Conservation (phyloP, 1,140 invertebrate genomes). For the Caenorhabditis brenneri region DNA sequence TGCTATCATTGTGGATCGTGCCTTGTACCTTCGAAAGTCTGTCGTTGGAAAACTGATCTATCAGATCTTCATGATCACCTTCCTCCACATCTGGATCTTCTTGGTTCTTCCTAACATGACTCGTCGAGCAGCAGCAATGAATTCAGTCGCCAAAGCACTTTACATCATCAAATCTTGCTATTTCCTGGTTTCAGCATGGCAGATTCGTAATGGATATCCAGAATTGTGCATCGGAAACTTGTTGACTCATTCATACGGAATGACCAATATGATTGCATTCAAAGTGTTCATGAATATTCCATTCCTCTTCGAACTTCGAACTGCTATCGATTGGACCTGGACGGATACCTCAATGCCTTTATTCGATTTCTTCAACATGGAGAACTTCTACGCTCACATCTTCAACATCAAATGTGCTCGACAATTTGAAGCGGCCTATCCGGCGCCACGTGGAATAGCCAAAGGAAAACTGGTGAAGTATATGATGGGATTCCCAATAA, state of each 20-base stretch:
- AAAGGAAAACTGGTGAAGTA: conserved; percentile 83
- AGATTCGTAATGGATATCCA: conserved; percentile 70
- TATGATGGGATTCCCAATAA: conserved; percentile 83
- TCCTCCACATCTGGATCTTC: conserved; percentile 97
- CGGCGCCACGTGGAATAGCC: conserved; percentile 72
- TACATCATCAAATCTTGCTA: conserved; percentile 70
- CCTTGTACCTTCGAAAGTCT: conserved; percentile 87
- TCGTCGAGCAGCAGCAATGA: conserved; percentile 60
- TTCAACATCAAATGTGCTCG: conserved; percentile 70
- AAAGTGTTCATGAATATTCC: conserved; percentile 86
- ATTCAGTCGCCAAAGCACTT: conserved; percentile 60
- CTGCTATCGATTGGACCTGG: conserved; percentile 96
- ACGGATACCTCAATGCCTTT: conserved; percentile 97
- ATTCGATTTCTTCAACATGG: conserved; percentile 99
- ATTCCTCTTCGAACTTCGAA: conserved; percentile 92
- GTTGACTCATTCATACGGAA: conserved; percentile 68
- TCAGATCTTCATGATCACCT: conserved; percentile 80
- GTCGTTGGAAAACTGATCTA: conserved; percentile 44
- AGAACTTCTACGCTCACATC: conserved; percentile 73
- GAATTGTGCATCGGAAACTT: conserved; percentile 68
- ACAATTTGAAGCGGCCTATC: conserved; percentile 62
- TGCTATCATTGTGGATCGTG: conserved; percentile 91
- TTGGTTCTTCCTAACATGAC: conserved; percentile 90
- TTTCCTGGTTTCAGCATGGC: conserved; percentile 69
- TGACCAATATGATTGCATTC: conserved; percentile 69